Evolutionary conservation across 2,797 vertebrate species (phyloP).

Genomic region (Gallinago nigripennis): DNA sequence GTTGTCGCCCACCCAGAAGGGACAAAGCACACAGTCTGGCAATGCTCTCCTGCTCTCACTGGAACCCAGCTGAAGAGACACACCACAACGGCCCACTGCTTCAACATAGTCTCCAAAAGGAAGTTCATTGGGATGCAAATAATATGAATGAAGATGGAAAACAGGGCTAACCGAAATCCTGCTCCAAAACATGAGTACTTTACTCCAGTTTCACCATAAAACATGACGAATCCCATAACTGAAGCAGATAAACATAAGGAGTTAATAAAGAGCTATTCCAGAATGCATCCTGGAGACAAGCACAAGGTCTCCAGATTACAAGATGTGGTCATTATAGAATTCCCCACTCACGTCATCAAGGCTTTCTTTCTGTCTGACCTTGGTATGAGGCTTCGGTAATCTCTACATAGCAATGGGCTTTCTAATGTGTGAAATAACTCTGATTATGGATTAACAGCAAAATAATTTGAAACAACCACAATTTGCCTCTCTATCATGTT

Average conservation of each 20-base stretch:
- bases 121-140: background rate
- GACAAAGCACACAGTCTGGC: background rate
- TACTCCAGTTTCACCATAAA: background rate
- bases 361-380: conserved; percentile 46
- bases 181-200: background rate
- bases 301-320: conserved; percentile 61
- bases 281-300: background rate
- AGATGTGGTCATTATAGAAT: conserved; percentile 52
- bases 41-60: background rate
- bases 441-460: conserved; percentile 3
- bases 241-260: background rate
- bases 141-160: background rate
- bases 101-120: background rate
- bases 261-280: conserved; percentile 23
- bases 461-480: background rate
- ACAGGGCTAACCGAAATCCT: background rate
- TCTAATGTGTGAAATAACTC: conserved; percentile 40
- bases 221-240: fast-evolving
- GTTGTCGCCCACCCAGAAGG: conserved; percentile 55
- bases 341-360: conserved; percentile 25
- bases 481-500: background rate
- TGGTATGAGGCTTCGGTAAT: conserved; percentile 41
- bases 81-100: background rate
- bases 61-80: conserved; percentile 1
- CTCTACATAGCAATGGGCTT: conserved; percentile 41